Evolutionary conservation across 2,113 vertebrate genomes (phyloP).

Genomic region (Plecotus auritus): DNA sequence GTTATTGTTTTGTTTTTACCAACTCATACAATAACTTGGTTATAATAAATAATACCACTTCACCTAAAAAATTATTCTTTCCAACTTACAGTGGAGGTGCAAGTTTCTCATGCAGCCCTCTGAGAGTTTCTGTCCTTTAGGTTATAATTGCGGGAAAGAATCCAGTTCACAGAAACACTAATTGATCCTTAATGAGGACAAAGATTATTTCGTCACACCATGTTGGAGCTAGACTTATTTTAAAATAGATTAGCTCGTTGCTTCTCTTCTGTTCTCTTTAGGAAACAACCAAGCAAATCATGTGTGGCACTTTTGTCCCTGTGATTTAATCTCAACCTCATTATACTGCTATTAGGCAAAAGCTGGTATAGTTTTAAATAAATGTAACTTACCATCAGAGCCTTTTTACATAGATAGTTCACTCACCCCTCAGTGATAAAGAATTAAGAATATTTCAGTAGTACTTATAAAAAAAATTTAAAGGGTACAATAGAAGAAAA

Average conservation of each 20-base stretch:
- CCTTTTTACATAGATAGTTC: conserved; percentile 60
- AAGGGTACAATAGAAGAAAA: not conserved
- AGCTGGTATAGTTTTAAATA: conserved; percentile 79
- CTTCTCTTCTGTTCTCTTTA: conserved; percentile 63
- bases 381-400: conserved; percentile 73
- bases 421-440: conserved; percentile 41
- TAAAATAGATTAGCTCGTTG: conserved; percentile 78
- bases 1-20: not conserved
- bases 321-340: conserved; percentile 80
- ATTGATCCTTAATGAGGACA: conserved; percentile 78
- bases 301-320: conserved; percentile 71
- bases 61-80: not conserved
- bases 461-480: not conserved
- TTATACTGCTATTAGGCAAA: conserved; percentile 78
- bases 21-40: not conserved
- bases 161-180: conserved; percentile 72
- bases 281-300: conserved; percentile 74
- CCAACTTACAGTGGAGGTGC: not conserved
- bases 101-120: not conserved
- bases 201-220: conserved; percentile 73
- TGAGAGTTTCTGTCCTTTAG: not conserved
- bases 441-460: not conserved
- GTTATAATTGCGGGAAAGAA: conserved; percentile 3
- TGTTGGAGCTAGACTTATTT: conserved; percentile 75
- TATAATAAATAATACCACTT: not conserved